Evolutionary conservation across 2,113 vertebrate genomes (phyloP).

Genomic region (Sprattus sprattus): DNA sequence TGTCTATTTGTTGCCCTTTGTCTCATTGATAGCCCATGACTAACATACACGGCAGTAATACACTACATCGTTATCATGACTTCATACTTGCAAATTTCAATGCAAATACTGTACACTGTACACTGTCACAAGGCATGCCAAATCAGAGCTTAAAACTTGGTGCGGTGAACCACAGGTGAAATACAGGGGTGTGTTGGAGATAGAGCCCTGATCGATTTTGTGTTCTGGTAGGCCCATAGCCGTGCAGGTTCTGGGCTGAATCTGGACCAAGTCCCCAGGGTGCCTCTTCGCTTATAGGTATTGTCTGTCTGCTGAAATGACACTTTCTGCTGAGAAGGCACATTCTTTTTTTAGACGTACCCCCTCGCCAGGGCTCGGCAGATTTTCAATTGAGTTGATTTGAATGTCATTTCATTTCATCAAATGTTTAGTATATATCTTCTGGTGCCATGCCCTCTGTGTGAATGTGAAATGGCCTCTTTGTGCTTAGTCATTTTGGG

Average conservation of each 20-base stretch:
- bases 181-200: background rate
- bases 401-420: slow-evolving; percentile 25
- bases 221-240: background rate
- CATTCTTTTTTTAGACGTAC: slow-evolving; percentile 29
- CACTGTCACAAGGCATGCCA: no score
- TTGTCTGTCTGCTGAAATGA: slow-evolving; percentile 20
- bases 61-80: no score
- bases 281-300: slow-evolving; percentile 35
- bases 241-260: slow-evolving; percentile 20
- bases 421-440: background rate
- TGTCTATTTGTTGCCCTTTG: no score
- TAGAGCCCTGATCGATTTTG: background rate
- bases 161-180: background rate
- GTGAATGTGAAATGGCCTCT: background rate
- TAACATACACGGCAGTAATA: no score
- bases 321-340: slow-evolving; percentile 31
- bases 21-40: no score
- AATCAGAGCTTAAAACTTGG: no score
- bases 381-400: slow-evolving; percentile 12
- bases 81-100: no score
- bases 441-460: background rate
- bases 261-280: slow-evolving; percentile 33
- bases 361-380: background rate
- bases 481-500: background rate
- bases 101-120: no score